Base-by-base conservation (phyloP, 2,113 vertebrate species). In the Murina feae region DNA sequence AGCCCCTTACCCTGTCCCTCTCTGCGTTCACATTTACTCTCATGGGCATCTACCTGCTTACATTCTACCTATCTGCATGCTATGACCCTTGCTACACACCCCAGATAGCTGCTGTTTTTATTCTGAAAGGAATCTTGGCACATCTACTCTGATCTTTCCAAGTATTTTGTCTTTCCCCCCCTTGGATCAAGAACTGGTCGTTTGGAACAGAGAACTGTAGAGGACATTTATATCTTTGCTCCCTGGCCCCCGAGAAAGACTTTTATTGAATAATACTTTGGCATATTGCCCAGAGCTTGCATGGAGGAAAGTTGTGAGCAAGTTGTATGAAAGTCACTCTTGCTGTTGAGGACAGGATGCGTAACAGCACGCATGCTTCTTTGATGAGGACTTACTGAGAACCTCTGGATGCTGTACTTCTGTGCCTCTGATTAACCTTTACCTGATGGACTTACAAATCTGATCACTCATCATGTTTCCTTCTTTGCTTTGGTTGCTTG, bases 401-500 rank as follows among this genome's bases (percentile, higher is more conserved):
- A 35, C 28, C 25, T 88, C 63, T 88, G 49, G 75, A 10, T 42
- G 14, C 80, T 35, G 10, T 83, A 20, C 35, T 53, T 90, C 71
- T 25, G 74, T 92, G 83, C 74, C 37, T 7, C 55, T 72, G 51
- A 79, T 42, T 18, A n/a, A 37, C 68, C 84, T 95, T 89, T 42
- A 21, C 32, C 4, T 23, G 1, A 11, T n/a, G 2, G 7, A 28
- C 35, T 53, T 71, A 69, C 49, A 60, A 53, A 79, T 71, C 75
- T 78, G 60, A 25, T 17, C 66, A 74, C 66, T 66, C 60, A 71
- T 23, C 17, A 4, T 47, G 6, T 76, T 75, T 86, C 51, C 39
- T 82, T 82, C 80, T 89, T 75, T 79, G 85, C 80, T 92, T 86
- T 72, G 66, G 18, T 89, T 44, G 68, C 35, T 78, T 85, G 39